Percentiles rank a stretch among this genome's conserved stretches.
phyloP scores from a whole-genome alignment of 2,888 invertebrate species.

The Electrophaes corylata region DNA sequence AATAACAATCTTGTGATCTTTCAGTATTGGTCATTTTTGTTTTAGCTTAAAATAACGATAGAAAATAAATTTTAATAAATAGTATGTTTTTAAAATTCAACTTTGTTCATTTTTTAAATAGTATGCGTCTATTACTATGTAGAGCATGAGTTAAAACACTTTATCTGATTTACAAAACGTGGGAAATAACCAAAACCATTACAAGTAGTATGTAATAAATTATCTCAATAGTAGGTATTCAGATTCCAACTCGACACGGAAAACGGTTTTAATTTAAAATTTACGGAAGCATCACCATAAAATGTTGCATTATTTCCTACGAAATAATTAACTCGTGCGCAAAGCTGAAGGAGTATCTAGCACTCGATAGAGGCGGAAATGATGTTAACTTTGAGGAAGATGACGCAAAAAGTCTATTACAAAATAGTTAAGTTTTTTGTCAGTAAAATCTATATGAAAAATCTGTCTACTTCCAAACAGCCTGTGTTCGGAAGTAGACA shows the following conservation, averaged over 20 bases:
- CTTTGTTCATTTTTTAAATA: too few relatives aligned
- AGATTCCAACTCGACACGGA: slow-evolving; percentile 9
- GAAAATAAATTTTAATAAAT: too few relatives aligned
- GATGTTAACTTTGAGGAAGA: neutral
- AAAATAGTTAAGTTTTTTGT: neutral
- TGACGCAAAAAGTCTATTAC: neutral
- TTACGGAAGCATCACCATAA: slow-evolving; percentile 22
- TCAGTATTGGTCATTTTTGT: too few relatives aligned
- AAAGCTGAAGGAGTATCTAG: neutral
- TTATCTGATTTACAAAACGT: slow-evolving; percentile 12
- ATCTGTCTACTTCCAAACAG: too few relatives aligned
- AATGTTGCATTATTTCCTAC: slow-evolving; percentile 25
- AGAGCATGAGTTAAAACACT: neutral
- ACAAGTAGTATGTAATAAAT: neutral
- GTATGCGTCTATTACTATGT: too few relatives aligned
- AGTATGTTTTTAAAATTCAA: too few relatives aligned
- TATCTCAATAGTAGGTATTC: slow-evolving; percentile 3
- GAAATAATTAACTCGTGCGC: slow-evolving; percentile 21
- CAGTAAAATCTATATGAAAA: too few relatives aligned
- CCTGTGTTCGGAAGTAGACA: too few relatives aligned
- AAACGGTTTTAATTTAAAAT: slow-evolving; percentile 14
- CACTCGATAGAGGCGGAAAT: slow-evolving; percentile 7
- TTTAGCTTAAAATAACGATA: too few relatives aligned
- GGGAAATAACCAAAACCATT: slow-evolving; percentile 3
- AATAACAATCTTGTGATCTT: too few relatives aligned